Base-by-base conservation (phyloP, 2,113 vertebrate genomes). In the Turnix velox region DNA sequence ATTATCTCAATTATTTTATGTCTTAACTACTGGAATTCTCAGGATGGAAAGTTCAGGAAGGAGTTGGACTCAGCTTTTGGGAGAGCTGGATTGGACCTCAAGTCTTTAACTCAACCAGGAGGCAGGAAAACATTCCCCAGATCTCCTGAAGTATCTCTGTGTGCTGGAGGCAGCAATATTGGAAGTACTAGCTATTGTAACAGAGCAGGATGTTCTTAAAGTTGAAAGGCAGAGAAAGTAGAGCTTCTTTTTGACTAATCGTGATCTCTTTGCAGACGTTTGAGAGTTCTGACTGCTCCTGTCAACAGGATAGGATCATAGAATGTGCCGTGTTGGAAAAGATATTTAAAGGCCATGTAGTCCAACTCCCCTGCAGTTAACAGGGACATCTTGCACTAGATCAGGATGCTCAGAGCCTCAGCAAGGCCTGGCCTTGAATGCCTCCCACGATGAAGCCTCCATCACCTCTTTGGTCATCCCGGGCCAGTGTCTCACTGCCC, bases 1-100 rank as follows among this genome's bases (percentile, higher is more conserved):
- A 33, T 54, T 58, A 40, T 7, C 66, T n/a, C 18, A 28, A 66
- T 24, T 61, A 7, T 71, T 61, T 46, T 6, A 12, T 7, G 2
- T 31, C 43, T 51, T 30, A 30, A 40, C 35, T 25, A 7, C 0
- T 0, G n/a, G 11, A 78, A 48, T 5, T 24, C 39, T 40, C 1
- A 0, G 55, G 43, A 69, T 9, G 14, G 4, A 12, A 61, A 65
- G 42, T 33, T 58, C 12, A n/a, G 62, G 33, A 59, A 18, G 0
- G 2, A 40, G 59, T 22, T 35, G n/a, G 37, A 33, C 46, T 18
- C 28, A 45, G 67, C 6, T 48, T 59, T 73, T 57, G n/a, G 54
- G 33, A 35, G n/a, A 35, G 14, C 55, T 62, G 37, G 37, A 61
- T 30, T 27, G 20, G 42, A 20, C 14, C 61, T 17, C 48, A 68